Percentiles rank a stretch among this genome's conserved stretches.
These are phyloP conservation scores for Danio aesculapii DNA, from an alignment of 2,797 vertebrate species.

Conservation along the genomic window DNA sequence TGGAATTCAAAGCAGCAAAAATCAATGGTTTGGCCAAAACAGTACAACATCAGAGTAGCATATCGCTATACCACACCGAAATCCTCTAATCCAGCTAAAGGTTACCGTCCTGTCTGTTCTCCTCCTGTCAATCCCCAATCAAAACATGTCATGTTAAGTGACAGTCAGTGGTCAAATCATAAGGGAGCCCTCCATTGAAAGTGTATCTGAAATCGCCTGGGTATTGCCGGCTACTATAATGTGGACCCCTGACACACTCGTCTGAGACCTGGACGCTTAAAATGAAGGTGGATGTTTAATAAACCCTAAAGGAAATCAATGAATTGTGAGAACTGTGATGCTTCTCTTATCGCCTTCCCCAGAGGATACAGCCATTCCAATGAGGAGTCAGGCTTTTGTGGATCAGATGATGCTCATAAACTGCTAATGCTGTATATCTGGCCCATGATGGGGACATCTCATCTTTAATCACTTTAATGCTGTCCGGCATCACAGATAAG, in stretches of 20 bases:
- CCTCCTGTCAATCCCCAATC: conserved; percentile 35
- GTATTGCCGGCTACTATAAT: conserved; percentile 21
- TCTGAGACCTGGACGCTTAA: conserved; percentile 30
- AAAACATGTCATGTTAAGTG: conserved; percentile 1
- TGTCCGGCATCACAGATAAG: conserved; percentile 49
- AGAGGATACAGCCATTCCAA: conserved; percentile 34
- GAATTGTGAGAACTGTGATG: conserved; percentile 23
- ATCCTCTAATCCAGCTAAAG: conserved; percentile 50
- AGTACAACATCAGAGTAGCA: conserved; percentile 23
- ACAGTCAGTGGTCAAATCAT: background rate
- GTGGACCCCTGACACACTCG: background rate
- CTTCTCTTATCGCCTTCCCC: conserved; percentile 53
- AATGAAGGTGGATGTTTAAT: conserved; percentile 11
- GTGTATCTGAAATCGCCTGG: conserved; percentile 32
- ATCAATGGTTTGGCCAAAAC: conserved; percentile 44
- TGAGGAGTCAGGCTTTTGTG: conserved; percentile 12
- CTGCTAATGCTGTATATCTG: conserved; percentile 37
- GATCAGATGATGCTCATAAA: conserved; percentile 45
- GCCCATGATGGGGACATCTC: conserved; percentile 45
- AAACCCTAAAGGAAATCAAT: conserved; percentile 48
- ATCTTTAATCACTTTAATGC: conserved; percentile 46
- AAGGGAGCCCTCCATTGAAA: background rate
- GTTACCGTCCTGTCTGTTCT: conserved; percentile 4
- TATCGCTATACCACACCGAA: conserved; percentile 22
- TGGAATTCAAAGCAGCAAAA: conserved; percentile 46